A percentile compares a stretch with the other conserved stretches of the same genome.
Evolutionary conservation across 2,888 invertebrate genomes (phyloP).

Genomic region (Sminthurinus aureus): DNA sequence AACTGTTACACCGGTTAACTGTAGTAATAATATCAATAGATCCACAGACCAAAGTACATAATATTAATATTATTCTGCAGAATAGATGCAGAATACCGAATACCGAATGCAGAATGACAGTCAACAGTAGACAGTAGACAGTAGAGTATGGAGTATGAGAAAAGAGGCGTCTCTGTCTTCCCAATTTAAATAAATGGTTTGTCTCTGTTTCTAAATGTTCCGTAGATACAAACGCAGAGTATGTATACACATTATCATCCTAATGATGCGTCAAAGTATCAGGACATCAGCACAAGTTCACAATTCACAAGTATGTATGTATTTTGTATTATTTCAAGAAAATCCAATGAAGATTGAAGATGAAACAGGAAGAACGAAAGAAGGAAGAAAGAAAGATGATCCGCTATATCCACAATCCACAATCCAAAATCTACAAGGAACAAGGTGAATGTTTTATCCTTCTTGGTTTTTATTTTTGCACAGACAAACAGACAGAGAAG

Average conservation of each 20-base stretch:
- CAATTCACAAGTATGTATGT: neutral
- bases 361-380: no score
- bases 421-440: neutral
- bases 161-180: neutral
- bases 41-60: neutral
- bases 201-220: neutral
- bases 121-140: neutral
- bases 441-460: neutral
- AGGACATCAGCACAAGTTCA: neutral
- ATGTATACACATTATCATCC: no score
- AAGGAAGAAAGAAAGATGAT: neutral
- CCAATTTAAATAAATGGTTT: slow-evolving; percentile 11
- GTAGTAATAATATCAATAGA: neutral
- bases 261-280: no score
- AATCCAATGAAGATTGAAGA: neutral
- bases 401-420: neutral
- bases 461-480: no score
- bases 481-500: no score
- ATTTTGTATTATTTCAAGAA: neutral
- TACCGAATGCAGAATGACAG: neutral
- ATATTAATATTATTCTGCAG: neutral
- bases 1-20: neutral
- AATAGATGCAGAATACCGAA: neutral
- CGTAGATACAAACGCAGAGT: no score
- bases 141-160: neutral